phyloP scores from a whole-genome alignment of 2,888 invertebrate species.

The Eustalomyia histrio region DNA sequence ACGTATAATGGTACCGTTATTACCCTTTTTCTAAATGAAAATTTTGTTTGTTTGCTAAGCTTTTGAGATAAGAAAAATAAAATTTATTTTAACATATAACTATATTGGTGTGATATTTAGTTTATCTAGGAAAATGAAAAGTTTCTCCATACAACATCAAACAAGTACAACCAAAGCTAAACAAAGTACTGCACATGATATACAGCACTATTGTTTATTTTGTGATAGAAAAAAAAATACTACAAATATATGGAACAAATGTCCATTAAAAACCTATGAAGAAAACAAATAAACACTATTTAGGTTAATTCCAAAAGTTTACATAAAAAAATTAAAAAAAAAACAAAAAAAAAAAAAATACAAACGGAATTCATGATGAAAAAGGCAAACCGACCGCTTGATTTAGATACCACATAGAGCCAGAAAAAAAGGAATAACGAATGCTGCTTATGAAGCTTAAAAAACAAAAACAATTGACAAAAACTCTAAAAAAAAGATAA shows the following conservation, averaged over 20 bases:
- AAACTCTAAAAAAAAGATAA: constrained; percentile 41
- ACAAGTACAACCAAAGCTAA: constrained; percentile 1
- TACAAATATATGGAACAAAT: constrained; percentile 46
- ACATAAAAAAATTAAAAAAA: constrained; percentile 35
- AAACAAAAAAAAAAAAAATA: constrained; percentile 22
- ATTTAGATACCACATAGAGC: background rate
- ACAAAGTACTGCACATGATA: constrained; percentile 6
- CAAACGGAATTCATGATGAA: constrained; percentile 46
- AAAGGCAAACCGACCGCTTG: background rate
- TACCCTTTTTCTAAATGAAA: background rate
- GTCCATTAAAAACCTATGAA: constrained; percentile 42
- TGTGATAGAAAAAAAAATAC: background rate
- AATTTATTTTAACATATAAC: background rate
- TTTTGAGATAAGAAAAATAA: background rate
- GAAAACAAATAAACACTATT: constrained; percentile 55
- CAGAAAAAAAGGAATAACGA: background rate
- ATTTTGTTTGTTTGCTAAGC: background rate
- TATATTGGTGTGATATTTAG: background rate
- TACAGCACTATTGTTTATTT: constrained; percentile 43
- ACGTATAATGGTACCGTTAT: no score
- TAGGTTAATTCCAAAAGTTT: constrained; percentile 57
- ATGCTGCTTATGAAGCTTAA: constrained; percentile 3
- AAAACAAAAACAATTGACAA: constrained; percentile 48
- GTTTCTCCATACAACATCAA: background rate
- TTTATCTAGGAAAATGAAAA: background rate